Conservation (phyloP, 1,140 invertebrate species). For the Drosophila oshimai region DNA sequence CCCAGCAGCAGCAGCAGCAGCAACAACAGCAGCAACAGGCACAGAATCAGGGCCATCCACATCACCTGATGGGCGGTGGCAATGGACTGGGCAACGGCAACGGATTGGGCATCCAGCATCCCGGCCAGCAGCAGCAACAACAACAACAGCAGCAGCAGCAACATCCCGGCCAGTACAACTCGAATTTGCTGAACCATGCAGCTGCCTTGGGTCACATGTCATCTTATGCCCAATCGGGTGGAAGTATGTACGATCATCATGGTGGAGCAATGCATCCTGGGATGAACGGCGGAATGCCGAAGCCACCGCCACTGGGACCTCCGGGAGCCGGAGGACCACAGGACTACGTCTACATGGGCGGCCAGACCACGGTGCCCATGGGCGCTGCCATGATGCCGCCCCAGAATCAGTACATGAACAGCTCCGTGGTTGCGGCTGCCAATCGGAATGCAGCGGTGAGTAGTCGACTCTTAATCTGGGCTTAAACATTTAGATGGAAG, state of each 20-base stretch:
- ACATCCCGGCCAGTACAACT: constrained; percentile 72
- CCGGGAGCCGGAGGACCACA: constrained; percentile 63
- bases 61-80: constrained; percentile 68
- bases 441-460: constrained; percentile 82
- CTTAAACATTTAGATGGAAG: too few species aligned
- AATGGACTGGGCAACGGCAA: constrained; percentile 67
- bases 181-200: constrained; percentile 75
- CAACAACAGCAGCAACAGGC: constrained; percentile 70
- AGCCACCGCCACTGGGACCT: constrained; percentile 58
- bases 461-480: constrained; percentile 10
- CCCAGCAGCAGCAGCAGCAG: constrained; percentile 59
- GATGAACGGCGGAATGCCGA: constrained; percentile 77
- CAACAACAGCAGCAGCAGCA: constrained; percentile 68
- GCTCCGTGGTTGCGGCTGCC: constrained; percentile 68
- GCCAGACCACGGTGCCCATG: constrained; percentile 68
- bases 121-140: constrained; percentile 52
- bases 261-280: constrained; percentile 70
- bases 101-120: constrained; percentile 54
- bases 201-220: constrained; percentile 74
- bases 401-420: constrained; percentile 81
- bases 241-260: constrained; percentile 78
- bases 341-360: constrained; percentile 76
- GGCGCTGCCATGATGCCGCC: constrained; percentile 73
- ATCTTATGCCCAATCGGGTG: constrained; percentile 58
- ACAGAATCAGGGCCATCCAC: constrained; percentile 64